Percentiles rank a stretch among this genome's conserved stretches.
Evolutionary conservation across 2,888 invertebrate genomes (phyloP).

Genomic region (Drosophila conformis): DNA sequence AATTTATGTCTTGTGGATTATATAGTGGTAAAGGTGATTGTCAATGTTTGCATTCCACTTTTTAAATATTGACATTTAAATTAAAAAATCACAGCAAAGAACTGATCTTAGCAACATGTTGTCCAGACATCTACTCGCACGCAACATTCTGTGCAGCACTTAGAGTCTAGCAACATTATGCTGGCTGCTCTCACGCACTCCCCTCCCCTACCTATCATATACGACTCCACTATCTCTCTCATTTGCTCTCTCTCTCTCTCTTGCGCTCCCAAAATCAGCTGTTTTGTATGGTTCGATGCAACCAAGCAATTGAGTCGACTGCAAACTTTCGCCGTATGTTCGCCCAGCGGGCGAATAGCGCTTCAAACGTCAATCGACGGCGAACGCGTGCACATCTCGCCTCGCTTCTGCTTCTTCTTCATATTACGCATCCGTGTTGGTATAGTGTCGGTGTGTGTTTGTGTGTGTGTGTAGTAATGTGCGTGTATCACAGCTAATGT

Average conservation of each 20-base stretch:
- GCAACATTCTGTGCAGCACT: background rate
- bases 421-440: background rate
- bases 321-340: conserved; percentile 23
- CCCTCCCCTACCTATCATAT: background rate
- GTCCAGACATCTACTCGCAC: background rate
- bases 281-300: conserved; percentile 37
- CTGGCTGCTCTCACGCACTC: background rate
- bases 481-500: background rate
- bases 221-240: background rate
- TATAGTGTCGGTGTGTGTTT: background rate
- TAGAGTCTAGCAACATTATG: conserved; percentile 1
- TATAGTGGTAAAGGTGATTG: background rate
- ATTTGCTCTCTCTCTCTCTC: background rate
- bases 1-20: background rate
- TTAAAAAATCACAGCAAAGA: background rate
- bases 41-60: too few species aligned
- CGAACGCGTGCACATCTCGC: conserved; percentile 14
- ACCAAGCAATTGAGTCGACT: conserved; percentile 12
- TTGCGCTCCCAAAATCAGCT: conserved; percentile 6
- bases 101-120: background rate
- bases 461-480: background rate
- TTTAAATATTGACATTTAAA: too few species aligned
- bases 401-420: background rate
- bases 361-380: conserved; percentile 7
- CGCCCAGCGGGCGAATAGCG: background rate